Evolutionary conservation across 35 echinoderm and acorn worm genomes (phyloP).

Genomic region (Amphiura filiformis): DNA sequence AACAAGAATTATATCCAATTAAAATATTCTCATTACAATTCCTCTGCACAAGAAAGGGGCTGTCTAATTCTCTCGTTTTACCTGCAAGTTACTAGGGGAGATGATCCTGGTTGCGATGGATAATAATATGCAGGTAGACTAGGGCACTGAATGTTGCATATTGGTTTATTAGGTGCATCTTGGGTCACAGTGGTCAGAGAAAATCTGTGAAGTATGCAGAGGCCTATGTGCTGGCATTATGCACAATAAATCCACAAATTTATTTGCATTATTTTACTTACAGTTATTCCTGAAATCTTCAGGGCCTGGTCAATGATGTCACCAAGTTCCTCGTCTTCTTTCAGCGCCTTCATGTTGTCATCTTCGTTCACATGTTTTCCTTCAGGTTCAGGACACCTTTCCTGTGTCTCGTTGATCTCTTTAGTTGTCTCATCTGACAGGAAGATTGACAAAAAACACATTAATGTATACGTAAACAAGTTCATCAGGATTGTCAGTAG

Average conservation of each 20-base stretch:
- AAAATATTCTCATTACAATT: too few species aligned
- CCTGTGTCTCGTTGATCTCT: neutral
- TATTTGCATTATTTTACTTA: neutral
- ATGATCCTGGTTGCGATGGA: neutral
- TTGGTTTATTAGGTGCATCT: neutral
- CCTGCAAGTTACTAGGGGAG: neutral
- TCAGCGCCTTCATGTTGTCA: neutral
- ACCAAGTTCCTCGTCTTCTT: neutral
- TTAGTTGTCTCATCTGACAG: neutral
- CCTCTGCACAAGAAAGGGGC: too few species aligned
- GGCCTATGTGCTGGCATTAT: neutral
- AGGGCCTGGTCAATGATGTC: neutral
- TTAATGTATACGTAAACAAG: neutral
- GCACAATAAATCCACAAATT: neutral
- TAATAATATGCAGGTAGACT: too few species aligned
- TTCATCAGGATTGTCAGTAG: neutral
- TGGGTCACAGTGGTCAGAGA: neutral
- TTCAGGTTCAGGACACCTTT: neutral
- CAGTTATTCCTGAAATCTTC: neutral
- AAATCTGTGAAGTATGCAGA: neutral
- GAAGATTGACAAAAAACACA: neutral
- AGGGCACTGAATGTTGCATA: neutral
- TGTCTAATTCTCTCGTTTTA: too few species aligned
- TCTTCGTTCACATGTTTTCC: neutral
- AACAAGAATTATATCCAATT: too few species aligned